Evolutionary conservation across 2,888 invertebrate species (phyloP).

Genomic region (Aphrophora alni): DNA sequence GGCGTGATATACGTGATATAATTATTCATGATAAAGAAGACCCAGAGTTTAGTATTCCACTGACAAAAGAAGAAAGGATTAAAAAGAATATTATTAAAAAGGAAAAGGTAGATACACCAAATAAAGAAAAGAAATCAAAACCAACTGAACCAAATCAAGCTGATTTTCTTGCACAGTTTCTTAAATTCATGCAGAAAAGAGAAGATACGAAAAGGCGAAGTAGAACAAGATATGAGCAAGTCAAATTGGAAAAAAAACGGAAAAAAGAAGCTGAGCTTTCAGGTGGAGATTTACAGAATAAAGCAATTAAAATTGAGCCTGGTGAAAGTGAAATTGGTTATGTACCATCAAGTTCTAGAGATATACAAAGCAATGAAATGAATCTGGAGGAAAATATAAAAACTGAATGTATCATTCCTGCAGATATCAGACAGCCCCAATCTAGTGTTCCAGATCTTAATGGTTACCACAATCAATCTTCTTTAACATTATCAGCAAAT

Average conservation of each 20-base stretch:
- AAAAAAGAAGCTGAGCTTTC: background rate
- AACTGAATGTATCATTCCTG: background rate
- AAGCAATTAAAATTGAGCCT: background rate
- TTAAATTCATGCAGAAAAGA: background rate
- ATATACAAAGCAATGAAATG: background rate
- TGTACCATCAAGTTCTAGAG: background rate
- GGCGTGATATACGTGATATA: constrained; percentile 10
- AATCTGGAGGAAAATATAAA: background rate
- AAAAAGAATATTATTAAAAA: background rate
- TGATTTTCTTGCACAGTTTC: background rate
- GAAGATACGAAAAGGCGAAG: background rate
- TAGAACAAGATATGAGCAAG: background rate
- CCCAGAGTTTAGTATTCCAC: background rate
- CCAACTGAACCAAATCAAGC: background rate
- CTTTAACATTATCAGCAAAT: background rate
- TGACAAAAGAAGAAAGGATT: constrained; percentile 1
- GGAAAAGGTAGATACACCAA: background rate
- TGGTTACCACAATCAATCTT: background rate
- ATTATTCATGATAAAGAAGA: constrained; percentile 13
- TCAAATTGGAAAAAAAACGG: background rate
- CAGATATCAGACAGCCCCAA: background rate
- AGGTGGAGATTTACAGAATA: background rate
- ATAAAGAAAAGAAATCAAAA: background rate
- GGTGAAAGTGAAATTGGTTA: background rate
- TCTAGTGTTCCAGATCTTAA: background rate